A percentile compares a stretch with the other conserved stretches of the same genome.
Evolutionary conservation across 2,888 invertebrate genomes (phyloP).

Genomic region (Agrotis clavis): DNA sequence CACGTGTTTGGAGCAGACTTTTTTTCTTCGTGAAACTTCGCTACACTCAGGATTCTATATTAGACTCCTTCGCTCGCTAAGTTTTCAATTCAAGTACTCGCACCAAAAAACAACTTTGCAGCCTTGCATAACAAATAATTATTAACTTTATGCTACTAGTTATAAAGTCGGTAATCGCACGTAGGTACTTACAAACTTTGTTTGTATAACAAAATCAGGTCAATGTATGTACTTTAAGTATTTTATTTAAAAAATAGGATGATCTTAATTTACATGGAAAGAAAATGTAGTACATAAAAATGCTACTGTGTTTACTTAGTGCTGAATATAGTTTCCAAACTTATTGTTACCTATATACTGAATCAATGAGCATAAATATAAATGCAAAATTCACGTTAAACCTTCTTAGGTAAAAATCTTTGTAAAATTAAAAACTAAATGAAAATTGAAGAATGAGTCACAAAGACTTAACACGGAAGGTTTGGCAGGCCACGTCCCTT

Average conservation of each 20-base stretch:
- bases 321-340: too few species aligned
- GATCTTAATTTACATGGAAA: background rate
- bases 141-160: too few species aligned
- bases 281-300: background rate
- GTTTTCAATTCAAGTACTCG: too few species aligned
- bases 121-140: too few species aligned
- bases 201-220: background rate
- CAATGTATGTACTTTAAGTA: background rate
- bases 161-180: too few species aligned
- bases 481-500: conserved; percentile 48
- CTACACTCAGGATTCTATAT: too few species aligned
- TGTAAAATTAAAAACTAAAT: conserved; percentile 2
- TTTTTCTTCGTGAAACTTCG: too few species aligned
- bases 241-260: background rate
- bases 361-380: conserved; percentile 3
- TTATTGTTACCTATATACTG: too few species aligned
- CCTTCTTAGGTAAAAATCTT: background rate
- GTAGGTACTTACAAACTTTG: background rate
- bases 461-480: conserved; percentile 44
- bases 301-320: background rate
- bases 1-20: too few species aligned
- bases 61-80: too few species aligned
- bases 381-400: conserved; percentile 6
- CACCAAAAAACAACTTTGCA: too few species aligned
- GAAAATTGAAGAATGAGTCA: background rate